These are phyloP conservation scores for Archocentrus centrarchus DNA, from an alignment of 2,113 vertebrate species.

Conservation along the genomic window DNA sequence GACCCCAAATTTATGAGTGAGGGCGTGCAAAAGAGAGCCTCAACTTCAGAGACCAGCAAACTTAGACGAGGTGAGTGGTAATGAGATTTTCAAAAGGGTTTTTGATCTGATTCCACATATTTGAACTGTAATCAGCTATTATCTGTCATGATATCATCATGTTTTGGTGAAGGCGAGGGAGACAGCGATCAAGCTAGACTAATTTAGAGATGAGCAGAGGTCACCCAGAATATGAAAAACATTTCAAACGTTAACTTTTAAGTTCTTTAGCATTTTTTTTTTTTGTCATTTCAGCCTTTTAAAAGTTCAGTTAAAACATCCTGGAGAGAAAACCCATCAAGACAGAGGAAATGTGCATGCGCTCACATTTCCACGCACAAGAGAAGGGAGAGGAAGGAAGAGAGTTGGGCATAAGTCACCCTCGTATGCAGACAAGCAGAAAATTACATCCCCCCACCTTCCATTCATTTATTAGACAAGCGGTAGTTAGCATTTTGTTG, in stretches of 20 bases:
- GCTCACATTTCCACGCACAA: conserved; percentile 28
- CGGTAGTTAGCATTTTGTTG: conserved; percentile 75
- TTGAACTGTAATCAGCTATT: background rate
- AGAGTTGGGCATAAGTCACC: conserved; percentile 74
- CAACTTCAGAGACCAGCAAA: background rate
- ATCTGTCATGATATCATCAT: background rate
- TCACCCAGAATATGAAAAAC: conserved; percentile 7
- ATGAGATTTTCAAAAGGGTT: conserved; percentile 7
- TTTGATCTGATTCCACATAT: conserved; percentile 11
- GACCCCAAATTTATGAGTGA: background rate
- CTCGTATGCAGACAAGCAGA: conserved; percentile 84
- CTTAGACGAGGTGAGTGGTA: conserved; percentile 5
- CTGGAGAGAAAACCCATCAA: conserved; percentile 30
- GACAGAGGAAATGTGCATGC: conserved; percentile 28
- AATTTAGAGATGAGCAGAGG: conserved; percentile 23
- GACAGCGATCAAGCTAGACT: background rate
- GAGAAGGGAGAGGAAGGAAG: conserved; percentile 58
- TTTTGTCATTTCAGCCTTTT: conserved; percentile 33
- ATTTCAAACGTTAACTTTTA: conserved; percentile 22
- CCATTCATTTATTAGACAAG: conserved; percentile 76
- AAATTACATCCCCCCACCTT: conserved; percentile 78
- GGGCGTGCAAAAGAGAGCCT: background rate
- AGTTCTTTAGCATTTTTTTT: conserved; percentile 34
- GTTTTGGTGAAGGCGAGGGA: background rate
- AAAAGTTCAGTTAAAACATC: conserved; percentile 39